Conservation (phyloP, 2,113 vertebrate species). For the Bucco capensis region DNA sequence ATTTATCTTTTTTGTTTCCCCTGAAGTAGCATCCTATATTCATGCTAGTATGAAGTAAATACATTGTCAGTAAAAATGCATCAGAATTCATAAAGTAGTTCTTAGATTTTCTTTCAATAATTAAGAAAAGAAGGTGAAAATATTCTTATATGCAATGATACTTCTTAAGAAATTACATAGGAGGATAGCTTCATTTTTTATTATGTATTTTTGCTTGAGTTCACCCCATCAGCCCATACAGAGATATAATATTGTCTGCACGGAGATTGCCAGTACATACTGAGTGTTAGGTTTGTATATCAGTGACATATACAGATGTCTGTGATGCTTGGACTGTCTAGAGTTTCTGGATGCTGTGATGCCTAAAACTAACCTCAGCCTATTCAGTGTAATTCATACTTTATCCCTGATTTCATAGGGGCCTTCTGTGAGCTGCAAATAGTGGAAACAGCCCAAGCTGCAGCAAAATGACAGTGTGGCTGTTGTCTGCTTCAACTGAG, state of each 20-base stretch:
- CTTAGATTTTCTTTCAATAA: background rate
- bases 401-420: background rate
- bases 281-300: background rate
- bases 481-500: background rate
- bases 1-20: background rate
- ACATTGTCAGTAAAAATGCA: background rate
- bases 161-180: background rate
- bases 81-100: background rate
- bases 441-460: background rate
- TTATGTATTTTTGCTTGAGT: background rate
- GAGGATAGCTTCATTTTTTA: background rate
- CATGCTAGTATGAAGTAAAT: background rate
- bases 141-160: background rate
- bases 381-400: background rate
- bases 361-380: background rate
- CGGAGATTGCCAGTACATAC: background rate
- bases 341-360: background rate
- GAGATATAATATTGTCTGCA: background rate
- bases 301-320: background rate
- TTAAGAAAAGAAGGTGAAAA: background rate
- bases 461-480: background rate
- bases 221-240: background rate
- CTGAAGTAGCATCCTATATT: slow-evolving; percentile 1
- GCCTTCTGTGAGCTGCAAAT: background rate
- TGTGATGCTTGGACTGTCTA: background rate